Base-by-base conservation (phyloP, 2,888 invertebrate species). In the Nomada goodeniana region DNA sequence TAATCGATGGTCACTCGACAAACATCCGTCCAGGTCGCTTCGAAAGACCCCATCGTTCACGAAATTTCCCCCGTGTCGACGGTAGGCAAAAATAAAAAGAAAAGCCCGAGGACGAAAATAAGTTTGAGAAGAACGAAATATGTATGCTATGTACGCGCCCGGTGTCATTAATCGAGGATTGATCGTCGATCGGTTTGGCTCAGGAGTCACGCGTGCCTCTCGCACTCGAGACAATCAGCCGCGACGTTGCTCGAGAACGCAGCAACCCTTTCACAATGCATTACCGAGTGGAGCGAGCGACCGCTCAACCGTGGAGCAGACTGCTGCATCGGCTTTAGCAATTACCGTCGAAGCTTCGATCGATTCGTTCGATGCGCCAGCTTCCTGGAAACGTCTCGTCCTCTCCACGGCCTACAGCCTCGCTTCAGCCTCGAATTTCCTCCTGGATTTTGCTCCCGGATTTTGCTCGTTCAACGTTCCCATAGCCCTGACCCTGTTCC, bases 311-410 rank as follows among this genome's bases (percentile, higher is more conserved):
- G n/a, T 15, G 42, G 26, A 55, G 26, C n/a, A 26, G 69, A n/a
- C 61, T 67, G 63, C 55, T 61, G 65, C 75, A 67, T 67, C 26
- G 77, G 82, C 70, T 80, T 70, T 18, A 29, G 53, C 77, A 78
- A 86, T 86, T 84, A 84, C 84, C 65, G 29, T 70, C 53, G 53
- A 69, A 61, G 50, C 44, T 57, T 23, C 72, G 75, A 84, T 86
- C 86, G 80, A 86, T 84, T n/a, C n/a, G 76, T 73, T 75, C 74
- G 68, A 74, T 65, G 59, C 11, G 42, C 44, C 52, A 63, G 53
- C 57, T 70, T 80, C 65, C 83, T 52, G 60, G 60, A 67, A 55
- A 76, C 67, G 55, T 72, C 57, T 67, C 67, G 52, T 64, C 57
- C 47, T 36, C 63, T 50, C 13, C 50, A 42, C 69, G 44, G 5